Base-by-base conservation (phyloP, 92 coral and sea anemone species). In the Palythoa grandis region DNA sequence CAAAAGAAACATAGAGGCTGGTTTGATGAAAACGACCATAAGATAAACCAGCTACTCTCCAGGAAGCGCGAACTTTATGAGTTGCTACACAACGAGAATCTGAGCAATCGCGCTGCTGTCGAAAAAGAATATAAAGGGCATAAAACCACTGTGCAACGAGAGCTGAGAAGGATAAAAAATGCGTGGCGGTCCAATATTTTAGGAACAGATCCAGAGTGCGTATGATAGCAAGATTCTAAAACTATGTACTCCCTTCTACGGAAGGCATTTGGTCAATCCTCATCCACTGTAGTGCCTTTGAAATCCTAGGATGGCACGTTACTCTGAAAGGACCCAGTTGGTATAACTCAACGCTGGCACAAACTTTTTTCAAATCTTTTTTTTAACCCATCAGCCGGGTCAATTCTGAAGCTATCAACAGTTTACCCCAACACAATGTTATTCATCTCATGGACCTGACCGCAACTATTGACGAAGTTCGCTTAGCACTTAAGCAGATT, bases 381-480 rank as follows among this genome's bases (percentile, higher is more conserved):
- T 29, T 80, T 66, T 75, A 80, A 80, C 60, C 74, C 74, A 80
- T 79, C 84, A 58, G 75, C n/a, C n/a, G 39, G 22, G 58, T 80
- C 40, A 52, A 80, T 70, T 43, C 14, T 40, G 39, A 7, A 47
- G 29, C 67, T 43, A 82, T 82, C 86, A 67, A 82, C 66, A 29
- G 35, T 67, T 68, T 68, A 68, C 86, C 86, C 76, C 76, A 47
- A 82, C 77, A 39, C 61, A 35, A 37, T 37, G 65, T 70, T 66
- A 25, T 66, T 65, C 60, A 82, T 70, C 76, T 66, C 74, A 66
- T 82, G 86, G 86, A 66, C 75, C 86, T 43, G 75, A 50, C 74
- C 38, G 61, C 54, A 68, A 56, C 84, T 35, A 52, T 80, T 80
- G 56, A 68, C 61, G 57, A 82, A 38, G 57, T 22, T 82, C 47